These are phyloP conservation scores for Syndactyla subalaris DNA, from an alignment of 2,797 vertebrate genomes.

Conservation along the genomic window DNA sequence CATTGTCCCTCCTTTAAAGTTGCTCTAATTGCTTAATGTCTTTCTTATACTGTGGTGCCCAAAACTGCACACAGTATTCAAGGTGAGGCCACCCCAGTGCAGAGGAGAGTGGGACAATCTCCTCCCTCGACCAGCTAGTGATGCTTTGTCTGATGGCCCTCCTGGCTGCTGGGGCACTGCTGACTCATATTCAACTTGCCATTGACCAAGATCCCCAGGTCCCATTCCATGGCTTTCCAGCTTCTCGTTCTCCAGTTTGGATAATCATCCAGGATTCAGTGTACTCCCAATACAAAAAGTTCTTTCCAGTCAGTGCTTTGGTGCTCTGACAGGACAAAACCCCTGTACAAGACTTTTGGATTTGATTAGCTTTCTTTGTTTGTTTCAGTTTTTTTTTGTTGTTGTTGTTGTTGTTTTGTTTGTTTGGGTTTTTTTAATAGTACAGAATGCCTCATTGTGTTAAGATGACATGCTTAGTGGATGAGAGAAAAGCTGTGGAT, in stretches of 20 bases:
- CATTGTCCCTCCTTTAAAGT: background rate
- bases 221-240: background rate
- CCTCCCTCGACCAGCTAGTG: background rate
- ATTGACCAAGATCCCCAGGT: background rate
- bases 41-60: background rate
- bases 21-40: background rate
- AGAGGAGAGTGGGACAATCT: background rate
- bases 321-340: background rate
- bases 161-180: background rate
- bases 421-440: too few relatives aligned
- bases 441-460: background rate
- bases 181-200: background rate
- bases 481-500: background rate
- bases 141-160: background rate
- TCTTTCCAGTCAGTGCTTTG: background rate
- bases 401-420: background rate
- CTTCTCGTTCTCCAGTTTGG: background rate
- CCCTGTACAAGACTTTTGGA: background rate
- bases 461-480: background rate
- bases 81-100: too few relatives aligned
- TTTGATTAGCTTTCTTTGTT: background rate
- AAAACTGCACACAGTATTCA: background rate
- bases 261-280: background rate
- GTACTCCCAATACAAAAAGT: background rate
- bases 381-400: too few relatives aligned